Base-by-base conservation (phyloP, 2,888 invertebrate genomes). In the Aporophyla lueneburgensis region DNA sequence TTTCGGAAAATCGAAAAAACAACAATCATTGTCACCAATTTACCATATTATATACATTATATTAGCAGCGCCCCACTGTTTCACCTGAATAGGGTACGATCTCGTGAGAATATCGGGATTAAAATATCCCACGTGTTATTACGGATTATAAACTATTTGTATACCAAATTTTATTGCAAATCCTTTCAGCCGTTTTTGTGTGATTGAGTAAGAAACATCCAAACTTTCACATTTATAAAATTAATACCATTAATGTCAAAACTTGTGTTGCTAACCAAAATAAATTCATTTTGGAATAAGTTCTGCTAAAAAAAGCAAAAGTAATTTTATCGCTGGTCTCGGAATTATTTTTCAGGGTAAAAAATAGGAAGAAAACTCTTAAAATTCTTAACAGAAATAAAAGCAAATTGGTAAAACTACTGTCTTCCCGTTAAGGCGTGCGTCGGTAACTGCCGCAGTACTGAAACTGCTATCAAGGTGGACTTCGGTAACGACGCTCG, bases 381-480 rank as follows among this genome's bases (percentile, higher is more conserved):
- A 62, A 78, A 88, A 77, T 86, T 76, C 68, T 78, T 61, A 77
- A 81, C 73, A 80, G 76, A 82, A 86, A 82, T 84, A 88, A 84
- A 82, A 53, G 71, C 83, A 75, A 84, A 83, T 84, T 78, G 69
- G 46, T 58, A 58, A 43, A 82, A 85, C 76, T 81, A 71, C 71
- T 74, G 73, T 78, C 62, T 70, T 78, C 81, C 62, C 78, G 76
- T 81, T 74, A 76, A 81, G 71, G 86, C 79, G 87, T 85, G 80
- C 84, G 76, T 76, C 71, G 76, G 75, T 83, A 78, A 86, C 73
- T 82, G 81, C 75, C 78, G 19, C 80, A 93, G 90, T 88, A 90
- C 91, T 91, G 89, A 89, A 93, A 94, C 91, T 92, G 92, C 91
- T 89, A 91, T 93, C 93, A 95, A 96, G 95, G 95, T 95, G 93